A percentile compares a stretch with the other conserved stretches of the same genome.
Conservation (phyloP, 1,140 invertebrate genomes). For the Metopolophium dirhodum region DNA sequence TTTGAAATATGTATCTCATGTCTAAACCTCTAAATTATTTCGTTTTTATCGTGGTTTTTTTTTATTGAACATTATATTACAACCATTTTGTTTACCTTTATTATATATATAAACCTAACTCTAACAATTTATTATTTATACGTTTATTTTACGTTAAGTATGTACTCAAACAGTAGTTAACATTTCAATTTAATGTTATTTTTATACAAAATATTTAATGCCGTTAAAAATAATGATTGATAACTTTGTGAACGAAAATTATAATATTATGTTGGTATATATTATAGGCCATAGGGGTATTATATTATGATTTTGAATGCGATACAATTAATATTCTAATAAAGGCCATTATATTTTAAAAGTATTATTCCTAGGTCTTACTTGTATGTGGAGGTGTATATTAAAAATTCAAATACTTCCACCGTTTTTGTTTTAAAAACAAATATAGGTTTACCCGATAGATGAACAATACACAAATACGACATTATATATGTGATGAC, state of each 20-base stretch:
- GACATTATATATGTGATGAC: neutral
- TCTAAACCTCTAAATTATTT: conserved; percentile 4
- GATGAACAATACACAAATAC: neutral
- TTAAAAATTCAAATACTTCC: neutral
- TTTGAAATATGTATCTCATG: neutral
- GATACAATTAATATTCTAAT: neutral
- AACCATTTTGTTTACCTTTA: neutral
- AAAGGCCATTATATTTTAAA: neutral
- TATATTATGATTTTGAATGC: neutral
- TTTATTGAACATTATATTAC: neutral
- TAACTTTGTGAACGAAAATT: neutral
- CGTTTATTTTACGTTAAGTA: neutral
- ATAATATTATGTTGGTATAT: neutral
- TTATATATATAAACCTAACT: neutral
- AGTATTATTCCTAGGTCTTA: neutral
- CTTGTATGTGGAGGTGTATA: neutral
- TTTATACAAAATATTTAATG: neutral
- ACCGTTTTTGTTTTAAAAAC: neutral
- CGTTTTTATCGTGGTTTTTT: neutral
- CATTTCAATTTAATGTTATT: neutral
- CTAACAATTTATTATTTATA: neutral
- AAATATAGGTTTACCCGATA: neutral
- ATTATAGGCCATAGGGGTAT: neutral
- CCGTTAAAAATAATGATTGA: neutral
- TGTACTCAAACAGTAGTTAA: neutral